Base-by-base conservation (phyloP, 2,113 vertebrate genomes). In the Cyprinodon tularosa region DNA sequence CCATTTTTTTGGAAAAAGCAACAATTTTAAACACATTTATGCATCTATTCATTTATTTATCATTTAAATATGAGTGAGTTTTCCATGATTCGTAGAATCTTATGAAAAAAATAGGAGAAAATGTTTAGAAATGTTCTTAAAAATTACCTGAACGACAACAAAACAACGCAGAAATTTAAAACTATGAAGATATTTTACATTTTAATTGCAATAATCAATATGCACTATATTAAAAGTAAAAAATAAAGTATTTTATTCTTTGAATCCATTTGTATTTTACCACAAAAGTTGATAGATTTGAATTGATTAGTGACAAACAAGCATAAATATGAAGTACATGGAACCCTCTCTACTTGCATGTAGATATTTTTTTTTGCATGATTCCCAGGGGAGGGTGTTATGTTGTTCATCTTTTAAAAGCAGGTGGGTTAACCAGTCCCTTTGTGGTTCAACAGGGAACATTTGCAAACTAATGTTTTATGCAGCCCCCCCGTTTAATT, bases 401-500 rank as follows among this genome's bases (percentile, higher is more conserved):
- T 62, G 50, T 62, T 42, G 48, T 69, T 12, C 7, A 14, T 22
- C 0, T 29, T 72, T 15, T 48, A 74, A 66, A 66, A 65, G 38
- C 44, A 59, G 0, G 44, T n/a, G 68, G 61, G 61, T 22, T n/a
- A 36, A 70, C 37, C 36, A 11, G 1, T 22, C 0, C 36, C 15
- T 78, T 20, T 63, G 45, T 2, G 9, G 62, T 29, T 5, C 66
- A 57, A n/a, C 0, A 40, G 20, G 4, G 40, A 78, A 47, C 17
- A 17, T 15, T 37, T 66, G 50, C 37, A 61, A 70, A 69, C 3
- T 12, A 9, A 37, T 66, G 61, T 74, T 80, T n/a, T 57, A 8
- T 48, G 40, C 42, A 60, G 7, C 22, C 6, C 15, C 12, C 6
- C n/a, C 8, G 1, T 66, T 70, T 59, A 75, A n/a, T 62, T 64